Conservation (phyloP, 2,888 invertebrate genomes). For the Mesorhabditis spiculigera region DNA sequence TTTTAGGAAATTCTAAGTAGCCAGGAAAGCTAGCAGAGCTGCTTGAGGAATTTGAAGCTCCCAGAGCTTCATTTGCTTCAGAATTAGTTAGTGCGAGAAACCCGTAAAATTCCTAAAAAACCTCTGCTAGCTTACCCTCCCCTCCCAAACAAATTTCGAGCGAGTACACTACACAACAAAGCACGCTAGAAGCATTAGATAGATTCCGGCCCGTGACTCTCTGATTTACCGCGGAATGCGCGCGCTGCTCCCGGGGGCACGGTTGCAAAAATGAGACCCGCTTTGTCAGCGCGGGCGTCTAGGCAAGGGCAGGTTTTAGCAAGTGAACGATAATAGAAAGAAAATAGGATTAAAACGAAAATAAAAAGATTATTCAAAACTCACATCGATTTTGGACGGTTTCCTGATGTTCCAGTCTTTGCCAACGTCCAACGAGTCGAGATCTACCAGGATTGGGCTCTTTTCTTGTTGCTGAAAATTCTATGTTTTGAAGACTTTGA, state of each 20-base stretch:
- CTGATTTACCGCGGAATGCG: too few relatives aligned
- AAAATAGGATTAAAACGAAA: too few relatives aligned
- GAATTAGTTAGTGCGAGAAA: too few relatives aligned
- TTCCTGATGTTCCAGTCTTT: constrained; percentile 1
- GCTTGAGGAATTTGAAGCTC: too few relatives aligned
- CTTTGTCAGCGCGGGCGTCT: neutral
- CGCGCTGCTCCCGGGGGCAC: neutral
- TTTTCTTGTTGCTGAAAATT: neutral
- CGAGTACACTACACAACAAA: neutral
- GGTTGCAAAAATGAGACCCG: constrained; percentile 1
- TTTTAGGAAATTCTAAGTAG: too few relatives aligned
- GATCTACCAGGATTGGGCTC: neutral
- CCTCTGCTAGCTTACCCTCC: too few relatives aligned
- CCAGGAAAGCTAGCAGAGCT: too few relatives aligned
- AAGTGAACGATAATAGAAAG: too few relatives aligned
- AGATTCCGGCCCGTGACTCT: neutral
- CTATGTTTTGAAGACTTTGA: too few relatives aligned
- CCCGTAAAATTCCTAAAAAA: too few relatives aligned
- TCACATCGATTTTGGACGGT: constrained; percentile 1
- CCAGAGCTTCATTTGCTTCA: too few relatives aligned
- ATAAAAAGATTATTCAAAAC: neutral
- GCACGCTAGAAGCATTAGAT: neutral
- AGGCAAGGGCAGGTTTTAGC: too few relatives aligned
- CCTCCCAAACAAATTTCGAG: neutral
- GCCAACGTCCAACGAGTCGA: neutral